These are phyloP conservation scores for Cyprinella venusta DNA, from an alignment of 2,797 vertebrate genomes.

Conservation along the genomic window DNA sequence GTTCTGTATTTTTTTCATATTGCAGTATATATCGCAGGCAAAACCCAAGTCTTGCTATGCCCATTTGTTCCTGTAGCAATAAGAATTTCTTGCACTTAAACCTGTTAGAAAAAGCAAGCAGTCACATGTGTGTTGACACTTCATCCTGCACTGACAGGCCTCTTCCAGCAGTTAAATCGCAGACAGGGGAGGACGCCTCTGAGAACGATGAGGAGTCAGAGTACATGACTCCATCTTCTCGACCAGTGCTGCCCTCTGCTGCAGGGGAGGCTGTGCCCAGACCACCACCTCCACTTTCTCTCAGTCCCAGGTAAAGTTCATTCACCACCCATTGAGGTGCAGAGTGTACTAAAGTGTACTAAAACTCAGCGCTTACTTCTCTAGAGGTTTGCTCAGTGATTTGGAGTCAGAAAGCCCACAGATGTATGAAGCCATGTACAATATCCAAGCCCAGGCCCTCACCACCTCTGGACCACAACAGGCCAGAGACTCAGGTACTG, in stretches of 20 bases:
- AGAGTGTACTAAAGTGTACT: neutral
- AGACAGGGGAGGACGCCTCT: slow-evolving; percentile 78
- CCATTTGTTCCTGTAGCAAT: neutral
- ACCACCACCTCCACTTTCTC: slow-evolving; percentile 60
- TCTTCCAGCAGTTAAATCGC: slow-evolving; percentile 76
- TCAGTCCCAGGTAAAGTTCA: slow-evolving; percentile 66
- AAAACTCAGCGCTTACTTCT: slow-evolving; percentile 22
- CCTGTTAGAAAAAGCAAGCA: neutral
- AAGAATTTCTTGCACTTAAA: neutral
- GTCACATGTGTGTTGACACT: neutral
- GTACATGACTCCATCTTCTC: slow-evolving; percentile 95
- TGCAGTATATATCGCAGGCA: neutral
- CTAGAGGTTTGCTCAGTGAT: slow-evolving; percentile 69
- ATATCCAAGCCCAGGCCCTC: slow-evolving; percentile 84
- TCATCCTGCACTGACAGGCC: slow-evolving; percentile 72
- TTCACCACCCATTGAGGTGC: neutral
- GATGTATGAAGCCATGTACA: slow-evolving; percentile 94
- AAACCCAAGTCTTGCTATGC: neutral
- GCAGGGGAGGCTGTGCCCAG: slow-evolving; percentile 63
- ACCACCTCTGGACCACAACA: slow-evolving; percentile 65
- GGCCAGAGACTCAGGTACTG: slow-evolving; percentile 83
- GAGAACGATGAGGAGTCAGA: slow-evolving; percentile 90
- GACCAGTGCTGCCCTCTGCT: slow-evolving; percentile 77
- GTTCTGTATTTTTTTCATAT: neutral
- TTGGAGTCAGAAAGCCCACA: slow-evolving; percentile 78